Evolutionary conservation across 64 coral and sea anemone genomes (phyloP), one percentile per base, ranked within the genome.

Genomic region (Porites lutea): DNA sequence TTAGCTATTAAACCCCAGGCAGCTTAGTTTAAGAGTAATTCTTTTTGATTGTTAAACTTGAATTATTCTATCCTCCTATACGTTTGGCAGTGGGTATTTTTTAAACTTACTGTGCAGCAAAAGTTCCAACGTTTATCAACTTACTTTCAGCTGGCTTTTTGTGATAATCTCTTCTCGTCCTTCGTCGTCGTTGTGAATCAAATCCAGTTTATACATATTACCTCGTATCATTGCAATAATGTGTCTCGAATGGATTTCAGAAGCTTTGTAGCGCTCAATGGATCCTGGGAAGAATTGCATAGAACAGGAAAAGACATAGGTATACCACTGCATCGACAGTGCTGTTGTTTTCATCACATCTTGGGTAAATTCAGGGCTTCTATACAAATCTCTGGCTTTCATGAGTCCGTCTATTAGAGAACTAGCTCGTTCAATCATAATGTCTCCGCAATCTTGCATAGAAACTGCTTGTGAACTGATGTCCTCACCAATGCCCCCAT

Each of bases 291-390:
- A 87, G 46, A 96, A 92, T 59, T 79, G 84, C 72, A 96, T 82
- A 6, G 86, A 89, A 13, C 89, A 93, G 45, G 90, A 89, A 90
- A 96, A 96, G 4, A 96, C 65, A 45, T 89, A 96, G 43, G 87
- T 90, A 48, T 96, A 96, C 95, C 95, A 96, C 66, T 96, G 90
- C 91, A 96, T 96, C 13, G 95, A 87, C 19, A 90, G 64, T 47
- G 90, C 72, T 27, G 27, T 69, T 3, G 57, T 48, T 65, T 90
- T 92, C 52, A 93, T 81, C 21, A 15, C 52, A 81, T 96, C 95
- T 59, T 80, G 87, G 4, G 55, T 58, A 55, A 96, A 59, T 19
- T 86, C 65, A 46, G 50, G 22, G 23, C 66, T 73, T 10, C 58
- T 13, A 23, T 90, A 74, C 59, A 92, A 86, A 18, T 90, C 88